phyloP scores from a whole-genome alignment of 2,888 invertebrate genomes.

The Diachrysia chrysitis region DNA sequence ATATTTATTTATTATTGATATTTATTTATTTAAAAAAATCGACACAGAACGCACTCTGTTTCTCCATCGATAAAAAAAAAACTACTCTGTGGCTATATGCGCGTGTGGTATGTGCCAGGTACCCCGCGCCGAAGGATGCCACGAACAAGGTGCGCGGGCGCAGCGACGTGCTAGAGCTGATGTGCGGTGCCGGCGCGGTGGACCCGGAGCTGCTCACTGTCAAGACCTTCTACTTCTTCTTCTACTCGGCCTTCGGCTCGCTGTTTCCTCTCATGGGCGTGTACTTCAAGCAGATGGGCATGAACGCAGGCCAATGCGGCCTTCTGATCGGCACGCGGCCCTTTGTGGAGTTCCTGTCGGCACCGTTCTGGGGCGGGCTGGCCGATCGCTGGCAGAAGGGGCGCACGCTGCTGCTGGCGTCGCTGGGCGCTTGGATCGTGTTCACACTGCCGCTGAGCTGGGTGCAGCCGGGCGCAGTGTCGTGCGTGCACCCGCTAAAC shows the following conservation, averaged over 20 bases:
- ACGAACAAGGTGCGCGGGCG: conserved; percentile 97
- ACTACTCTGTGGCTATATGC: background rate
- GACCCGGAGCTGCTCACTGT: conserved; percentile 98
- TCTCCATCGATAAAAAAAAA: too few species aligned
- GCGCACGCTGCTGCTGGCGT: conserved; percentile 95
- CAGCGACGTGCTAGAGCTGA: conserved; percentile 94
- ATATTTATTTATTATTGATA: too few species aligned
- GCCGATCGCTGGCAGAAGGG: conserved; percentile 97
- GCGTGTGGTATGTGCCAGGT: conserved; percentile 82
- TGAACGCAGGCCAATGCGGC: conserved; percentile 99
- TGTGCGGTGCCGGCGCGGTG: conserved; percentile 93
- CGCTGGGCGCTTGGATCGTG: conserved; percentile 98
- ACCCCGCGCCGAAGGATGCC: conserved; percentile 95
- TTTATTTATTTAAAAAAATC: too few species aligned
- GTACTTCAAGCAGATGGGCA: conserved; percentile 99
- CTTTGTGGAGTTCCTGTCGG: conserved; percentile 98
- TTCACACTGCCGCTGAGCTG: conserved; percentile 99
- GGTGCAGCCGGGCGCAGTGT: conserved; percentile 97
- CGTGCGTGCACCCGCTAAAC: conserved; percentile 92
- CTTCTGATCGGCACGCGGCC: conserved; percentile 98
- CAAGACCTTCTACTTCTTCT: conserved; percentile 99
- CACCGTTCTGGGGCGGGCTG: conserved; percentile 99
- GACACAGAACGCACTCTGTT: too few species aligned
- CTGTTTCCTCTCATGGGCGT: conserved; percentile 99
- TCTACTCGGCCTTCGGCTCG: conserved; percentile 99